These are phyloP conservation scores for Zele albiditarsus DNA, from an alignment of 2,888 invertebrate genomes.

Conservation along the genomic window DNA sequence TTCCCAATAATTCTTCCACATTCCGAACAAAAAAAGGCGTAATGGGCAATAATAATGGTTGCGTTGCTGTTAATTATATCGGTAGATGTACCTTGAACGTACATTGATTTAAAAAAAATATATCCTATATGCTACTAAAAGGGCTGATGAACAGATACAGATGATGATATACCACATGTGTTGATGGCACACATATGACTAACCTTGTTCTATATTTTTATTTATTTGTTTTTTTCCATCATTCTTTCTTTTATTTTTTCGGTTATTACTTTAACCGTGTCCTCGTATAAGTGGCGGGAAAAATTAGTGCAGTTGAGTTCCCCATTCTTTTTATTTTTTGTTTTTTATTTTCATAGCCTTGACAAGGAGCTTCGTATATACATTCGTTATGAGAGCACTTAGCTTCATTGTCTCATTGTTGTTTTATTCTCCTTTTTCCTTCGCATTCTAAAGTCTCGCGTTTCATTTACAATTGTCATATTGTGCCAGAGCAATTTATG, in stretches of 20 bases:
- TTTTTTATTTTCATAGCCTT: slow-evolving; percentile 22
- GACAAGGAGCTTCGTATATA: slow-evolving; percentile 14
- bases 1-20: slow-evolving; percentile 1
- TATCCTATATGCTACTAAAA: slow-evolving; percentile 42
- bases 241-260: slow-evolving; percentile 33
- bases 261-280: neutral
- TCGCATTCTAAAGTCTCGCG: slow-evolving; percentile 13
- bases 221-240: slow-evolving; percentile 29
- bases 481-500: slow-evolving; percentile 21
- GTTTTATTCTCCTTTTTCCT: slow-evolving; percentile 6
- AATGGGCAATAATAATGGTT: slow-evolving; percentile 38
- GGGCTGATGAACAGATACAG: slow-evolving; percentile 28
- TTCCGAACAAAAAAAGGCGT: slow-evolving; percentile 1
- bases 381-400: slow-evolving; percentile 25
- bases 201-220: slow-evolving; percentile 39
- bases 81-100: slow-evolving; percentile 29
- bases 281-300: neutral
- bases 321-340: neutral
- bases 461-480: slow-evolving; percentile 33
- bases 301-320: neutral
- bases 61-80: slow-evolving; percentile 45
- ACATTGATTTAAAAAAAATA: slow-evolving; percentile 28
- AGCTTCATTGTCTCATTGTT: slow-evolving; percentile 32
- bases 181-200: slow-evolving; percentile 35
- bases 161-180: neutral